These are phyloP conservation scores for Epinotia bilunana DNA, from an alignment of 2,888 invertebrate species.

Conservation along the genomic window DNA sequence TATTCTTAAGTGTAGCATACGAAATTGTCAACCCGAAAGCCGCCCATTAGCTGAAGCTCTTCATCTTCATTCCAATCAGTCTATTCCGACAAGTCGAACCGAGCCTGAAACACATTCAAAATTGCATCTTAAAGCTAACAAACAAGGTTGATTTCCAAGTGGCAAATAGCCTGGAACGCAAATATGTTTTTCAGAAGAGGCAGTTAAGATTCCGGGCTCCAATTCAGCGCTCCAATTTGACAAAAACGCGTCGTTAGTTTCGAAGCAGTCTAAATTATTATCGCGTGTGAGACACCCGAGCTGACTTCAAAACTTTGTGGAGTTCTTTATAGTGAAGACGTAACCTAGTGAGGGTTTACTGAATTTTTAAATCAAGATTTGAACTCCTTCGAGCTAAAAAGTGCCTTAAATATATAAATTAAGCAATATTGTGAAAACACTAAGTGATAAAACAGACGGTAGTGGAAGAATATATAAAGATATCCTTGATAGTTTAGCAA, in stretches of 20 bases:
- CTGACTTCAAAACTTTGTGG: constrained; percentile 54
- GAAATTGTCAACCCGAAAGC: constrained; percentile 77
- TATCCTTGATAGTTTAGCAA: not conserved
- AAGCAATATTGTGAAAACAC: not conserved
- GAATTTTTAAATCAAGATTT: not conserved
- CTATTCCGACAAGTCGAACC: constrained; percentile 57
- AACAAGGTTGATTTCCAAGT: constrained; percentile 47
- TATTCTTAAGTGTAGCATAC: constrained; percentile 61
- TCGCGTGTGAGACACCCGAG: constrained; percentile 56
- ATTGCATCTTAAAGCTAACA: constrained; percentile 52
- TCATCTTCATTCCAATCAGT: constrained; percentile 78
- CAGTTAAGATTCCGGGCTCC: constrained; percentile 75
- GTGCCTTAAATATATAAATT: not conserved
- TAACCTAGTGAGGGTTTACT: constrained; percentile 17
- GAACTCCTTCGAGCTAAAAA: not conserved
- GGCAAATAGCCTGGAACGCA: constrained; percentile 49
- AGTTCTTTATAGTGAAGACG: constrained; percentile 53
- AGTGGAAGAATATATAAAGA: not conserved
- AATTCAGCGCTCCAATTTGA: constrained; percentile 78
- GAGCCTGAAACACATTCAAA: constrained; percentile 53
- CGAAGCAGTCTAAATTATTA: constrained; percentile 76
- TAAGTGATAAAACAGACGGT: not conserved
- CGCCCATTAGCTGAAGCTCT: constrained; percentile 81
- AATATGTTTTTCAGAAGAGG: constrained; percentile 74
- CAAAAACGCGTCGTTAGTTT: constrained; percentile 79